Conservation (phyloP, 1,140 invertebrate genomes). For the Drosophila littoralis region DNA sequence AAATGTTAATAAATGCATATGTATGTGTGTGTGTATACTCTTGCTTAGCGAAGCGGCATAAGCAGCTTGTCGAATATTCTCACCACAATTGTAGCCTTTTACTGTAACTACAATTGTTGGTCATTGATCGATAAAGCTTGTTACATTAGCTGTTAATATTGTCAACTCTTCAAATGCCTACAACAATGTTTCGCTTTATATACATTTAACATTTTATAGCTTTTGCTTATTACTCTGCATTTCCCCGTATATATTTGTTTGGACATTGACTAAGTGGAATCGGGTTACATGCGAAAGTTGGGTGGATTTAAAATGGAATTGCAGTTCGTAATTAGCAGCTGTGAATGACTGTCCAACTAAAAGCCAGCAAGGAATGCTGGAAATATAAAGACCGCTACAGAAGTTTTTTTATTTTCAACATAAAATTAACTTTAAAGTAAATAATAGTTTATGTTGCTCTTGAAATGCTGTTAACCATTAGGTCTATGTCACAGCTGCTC, state of each 20-base stretch:
- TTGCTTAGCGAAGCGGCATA: background rate
- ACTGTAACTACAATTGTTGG: background rate
- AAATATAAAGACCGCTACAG: background rate
- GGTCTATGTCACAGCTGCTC: background rate
- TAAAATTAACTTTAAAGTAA: too few relatives aligned
- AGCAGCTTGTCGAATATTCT: constrained; percentile 4
- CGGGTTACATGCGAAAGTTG: background rate
- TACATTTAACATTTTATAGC: background rate
- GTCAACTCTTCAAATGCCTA: background rate
- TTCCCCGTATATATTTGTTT: constrained; percentile 14
- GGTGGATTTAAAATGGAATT: constrained; percentile 1
- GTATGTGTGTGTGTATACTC: constrained; percentile 16
- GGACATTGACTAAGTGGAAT: constrained; percentile 2
- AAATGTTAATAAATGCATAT: background rate
- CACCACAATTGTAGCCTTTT: background rate
- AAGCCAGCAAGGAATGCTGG: background rate
- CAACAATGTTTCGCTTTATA: background rate
- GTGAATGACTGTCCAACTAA: background rate
- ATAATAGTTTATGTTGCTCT: too few relatives aligned
- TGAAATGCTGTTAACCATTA: too few relatives aligned
- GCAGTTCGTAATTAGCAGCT: background rate
- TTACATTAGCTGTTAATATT: background rate
- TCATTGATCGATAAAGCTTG: background rate
- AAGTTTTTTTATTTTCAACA: too few relatives aligned
- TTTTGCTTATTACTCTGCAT: background rate